Conservation (phyloP, 2,797 vertebrate genomes). For the Acanthornis magna region DNA sequence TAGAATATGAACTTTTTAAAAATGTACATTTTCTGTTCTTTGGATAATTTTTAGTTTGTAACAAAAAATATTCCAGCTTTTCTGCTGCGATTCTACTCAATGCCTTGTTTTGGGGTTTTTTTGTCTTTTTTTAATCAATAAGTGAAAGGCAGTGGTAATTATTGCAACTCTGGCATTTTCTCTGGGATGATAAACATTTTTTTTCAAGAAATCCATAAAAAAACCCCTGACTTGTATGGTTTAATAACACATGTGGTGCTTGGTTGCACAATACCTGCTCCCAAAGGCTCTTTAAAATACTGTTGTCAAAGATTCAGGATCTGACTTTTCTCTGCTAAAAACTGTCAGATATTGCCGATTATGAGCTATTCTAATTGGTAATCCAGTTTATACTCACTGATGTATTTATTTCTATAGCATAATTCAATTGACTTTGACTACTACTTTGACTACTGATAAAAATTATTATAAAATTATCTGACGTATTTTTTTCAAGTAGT, state of each 20-base stretch:
- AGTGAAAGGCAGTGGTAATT: background rate
- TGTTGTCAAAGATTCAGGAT: background rate
- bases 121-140: background rate
- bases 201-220: background rate
- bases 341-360: background rate
- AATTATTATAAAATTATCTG: background rate
- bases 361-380: background rate
- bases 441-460: background rate
- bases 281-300: background rate
- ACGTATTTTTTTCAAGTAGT: background rate
- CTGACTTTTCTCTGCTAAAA: background rate
- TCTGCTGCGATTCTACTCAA: background rate
- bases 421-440: background rate
- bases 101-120: background rate
- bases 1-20: background rate
- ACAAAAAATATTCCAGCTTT: background rate
- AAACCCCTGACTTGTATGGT: background rate
- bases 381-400: background rate
- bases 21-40: rapidly evolving
- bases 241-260: background rate
- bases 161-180: background rate
- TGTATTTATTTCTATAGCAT: background rate
- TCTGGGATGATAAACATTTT: background rate
- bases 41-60: background rate
- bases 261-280: background rate